Evolutionary conservation across 92 coral and sea anemone genomes (phyloP).

Genomic region (Pocillopora meandrina): DNA sequence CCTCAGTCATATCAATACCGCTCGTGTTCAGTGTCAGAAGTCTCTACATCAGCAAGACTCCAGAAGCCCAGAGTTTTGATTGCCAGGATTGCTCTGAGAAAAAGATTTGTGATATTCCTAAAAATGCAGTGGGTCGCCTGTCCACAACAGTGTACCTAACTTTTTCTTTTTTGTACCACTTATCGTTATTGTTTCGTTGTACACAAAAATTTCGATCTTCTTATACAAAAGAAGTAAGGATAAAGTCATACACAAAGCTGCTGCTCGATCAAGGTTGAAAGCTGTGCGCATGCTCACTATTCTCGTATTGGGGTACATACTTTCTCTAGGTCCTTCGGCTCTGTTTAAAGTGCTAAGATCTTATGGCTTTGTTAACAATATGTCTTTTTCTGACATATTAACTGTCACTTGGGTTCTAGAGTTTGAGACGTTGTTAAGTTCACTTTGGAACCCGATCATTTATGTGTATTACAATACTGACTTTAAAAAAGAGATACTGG

Average conservation of each 20-base stretch:
- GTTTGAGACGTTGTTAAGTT: slow-evolving; percentile 42
- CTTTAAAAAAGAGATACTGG: neutral
- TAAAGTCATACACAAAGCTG: slow-evolving; percentile 44
- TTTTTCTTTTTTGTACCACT: slow-evolving; percentile 54
- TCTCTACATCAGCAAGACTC: slow-evolving; percentile 35
- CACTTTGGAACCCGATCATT: slow-evolving; percentile 54
- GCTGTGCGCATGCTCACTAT: slow-evolving; percentile 62
- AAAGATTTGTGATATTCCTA: slow-evolving; percentile 54
- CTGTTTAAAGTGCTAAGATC: slow-evolving; percentile 50
- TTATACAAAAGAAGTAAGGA: slow-evolving; percentile 44
- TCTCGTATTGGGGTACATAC: slow-evolving; percentile 44
- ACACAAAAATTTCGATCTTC: slow-evolving; percentile 42
- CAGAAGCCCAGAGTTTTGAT: slow-evolving; percentile 39
- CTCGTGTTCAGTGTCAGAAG: slow-evolving; percentile 29
- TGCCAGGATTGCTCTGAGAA: neutral
- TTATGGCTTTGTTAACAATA: slow-evolving; percentile 37
- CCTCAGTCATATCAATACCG: slow-evolving; percentile 35
- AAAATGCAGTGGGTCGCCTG: slow-evolving; percentile 35
- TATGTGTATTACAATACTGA: neutral
- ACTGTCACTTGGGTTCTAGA: slow-evolving; percentile 20
- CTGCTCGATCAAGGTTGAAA: slow-evolving; percentile 62
- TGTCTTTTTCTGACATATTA: slow-evolving; percentile 7
- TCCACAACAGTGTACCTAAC: slow-evolving; percentile 60
- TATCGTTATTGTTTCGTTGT: slow-evolving; percentile 34
- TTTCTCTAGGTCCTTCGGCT: slow-evolving; percentile 58